These are phyloP conservation scores for Synchiropus splendidus DNA, from an alignment of 2,113 vertebrate species.

Conservation along the genomic window DNA sequence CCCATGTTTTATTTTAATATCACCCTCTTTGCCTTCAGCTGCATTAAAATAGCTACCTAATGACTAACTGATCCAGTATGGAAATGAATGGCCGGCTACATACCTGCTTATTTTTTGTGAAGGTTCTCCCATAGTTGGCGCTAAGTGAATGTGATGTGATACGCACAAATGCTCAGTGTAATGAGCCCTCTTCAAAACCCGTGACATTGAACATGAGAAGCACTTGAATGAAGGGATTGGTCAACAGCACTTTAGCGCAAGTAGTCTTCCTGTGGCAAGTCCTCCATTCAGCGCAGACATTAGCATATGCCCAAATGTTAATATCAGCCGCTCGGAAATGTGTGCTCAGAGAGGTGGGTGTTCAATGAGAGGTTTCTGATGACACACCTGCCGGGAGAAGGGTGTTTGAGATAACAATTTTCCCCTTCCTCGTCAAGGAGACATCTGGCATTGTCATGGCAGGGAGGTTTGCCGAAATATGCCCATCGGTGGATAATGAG, in stretches of 20 bases:
- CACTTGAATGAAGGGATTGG: slow-evolving; percentile 18
- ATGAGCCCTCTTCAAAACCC: slow-evolving; percentile 1
- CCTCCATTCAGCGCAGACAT: slow-evolving; percentile 20
- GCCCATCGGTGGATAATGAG: slow-evolving; percentile 54
- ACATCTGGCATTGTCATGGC: slow-evolving; percentile 49
- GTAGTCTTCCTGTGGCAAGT: slow-evolving; percentile 11
- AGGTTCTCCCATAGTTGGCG: background rate
- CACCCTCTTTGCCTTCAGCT: too few species aligned
- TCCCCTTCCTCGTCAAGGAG: slow-evolving; percentile 37
- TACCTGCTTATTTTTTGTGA: too few species aligned
- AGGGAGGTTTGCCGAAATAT: slow-evolving; percentile 25
- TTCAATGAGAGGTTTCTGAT: slow-evolving; percentile 20
- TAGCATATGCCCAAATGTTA: slow-evolving; percentile 16
- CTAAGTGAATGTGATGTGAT: slow-evolving; percentile 14
- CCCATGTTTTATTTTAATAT: background rate
- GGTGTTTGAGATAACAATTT: slow-evolving; percentile 44
- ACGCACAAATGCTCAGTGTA: slow-evolving; percentile 1
- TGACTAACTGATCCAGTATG: too few species aligned
- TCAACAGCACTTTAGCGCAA: slow-evolving; percentile 24
- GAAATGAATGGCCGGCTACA: too few species aligned
- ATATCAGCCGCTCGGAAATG: background rate
- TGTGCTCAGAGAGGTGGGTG: slow-evolving; percentile 30
- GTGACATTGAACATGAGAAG: slow-evolving; percentile 23
- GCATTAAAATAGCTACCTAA: too few species aligned
- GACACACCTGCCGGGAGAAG: slow-evolving; percentile 40